Base-by-base conservation (phyloP, 2,888 invertebrate species). In the Coenonympha arcania region DNA sequence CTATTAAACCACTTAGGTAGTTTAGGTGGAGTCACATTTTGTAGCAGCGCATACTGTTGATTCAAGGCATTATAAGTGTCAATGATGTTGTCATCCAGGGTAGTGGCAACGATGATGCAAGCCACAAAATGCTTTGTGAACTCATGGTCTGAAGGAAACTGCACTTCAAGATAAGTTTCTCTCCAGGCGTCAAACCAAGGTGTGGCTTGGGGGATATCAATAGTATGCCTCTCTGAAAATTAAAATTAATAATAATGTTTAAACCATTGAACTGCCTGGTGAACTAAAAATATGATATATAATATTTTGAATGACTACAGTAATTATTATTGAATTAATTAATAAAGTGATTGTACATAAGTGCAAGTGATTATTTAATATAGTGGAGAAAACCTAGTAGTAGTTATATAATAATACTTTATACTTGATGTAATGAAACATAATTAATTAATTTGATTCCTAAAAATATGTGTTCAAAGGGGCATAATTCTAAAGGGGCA, bases 181-280 rank as follows among this genome's bases (percentile, higher is more conserved):
- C 97, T 89, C 95, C 97, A 99, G 6, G 93, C 90, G 76, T 98
- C 97, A 87, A 95, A 99, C 98, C 99, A 99, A 9, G 96, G 93
- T 46, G 95, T 94, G 6, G 91, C 88, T 28, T 90, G 84, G 22
- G 95, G 95, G 62, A 94, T 87, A 61, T 92, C 90, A 56, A 95
- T 76, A 62, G 88, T 88, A 52, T 88, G 82, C 34, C 86, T 77
- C 31, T 84, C 89, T 89, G 70, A 9, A 73, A 77, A 50, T 39
- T 26, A 13, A 18, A 15, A 31, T 31, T 31, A 13, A 16, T 33
- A 28, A 13, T 22, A 16, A 19, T 20, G 4, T 15, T 39, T 22
- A 20, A 3, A 43, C 4, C 16, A 26, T 33, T 48, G 6, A n/a
- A n/a, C n/a, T n/a, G n/a, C n/a, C n/a, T n/a, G n/a, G n/a, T n/a